Evolutionary conservation across 2,113 vertebrate genomes (phyloP), one percentile per base, ranked within the genome.

Genomic region (Menura novaehollandiae): DNA sequence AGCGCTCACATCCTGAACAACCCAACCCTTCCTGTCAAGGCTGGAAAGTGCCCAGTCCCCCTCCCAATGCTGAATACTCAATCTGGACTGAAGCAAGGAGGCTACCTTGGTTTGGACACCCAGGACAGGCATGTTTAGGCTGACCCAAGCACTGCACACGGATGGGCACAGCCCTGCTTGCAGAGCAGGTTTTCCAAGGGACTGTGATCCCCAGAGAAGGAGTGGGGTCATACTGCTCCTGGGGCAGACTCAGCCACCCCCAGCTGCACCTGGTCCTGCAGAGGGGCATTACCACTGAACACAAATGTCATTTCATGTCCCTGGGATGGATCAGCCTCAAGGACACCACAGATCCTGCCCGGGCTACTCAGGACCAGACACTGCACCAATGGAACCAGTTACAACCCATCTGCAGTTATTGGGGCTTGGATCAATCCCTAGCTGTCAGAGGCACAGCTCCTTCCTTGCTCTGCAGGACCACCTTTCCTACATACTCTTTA

Each of bases 101-200:
- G 56, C 27, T 43, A 4, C 30, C 17, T 67, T 1, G 3, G 15
- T 44, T 72, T 44, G 51, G 58, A 66, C 27, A 53, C 27, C 19
- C 9, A 30, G 49, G 35, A 59, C 26, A 63, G 53, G 62, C 55
- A 69, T 0, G 2, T 47, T 21, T 49, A 32, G 11, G 55, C 37
- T 10, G 39, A 35, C 47, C 9, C 76, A 51, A 68, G 22, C 8
- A 16, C 59, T 39, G 37, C 5, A 3, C 0, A 0, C 37, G 27
- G 30, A 49, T 0, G 1, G 55, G 43, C 11, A 79, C 1, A 4
- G 56, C 35, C 15, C 28, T 1, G 7, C 28, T 51, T n/a, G 30
- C 30, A 52, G 1, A 80, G 58, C 2, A 11, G 10, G 15, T 20
- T 71, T 90, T 49, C 32, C 24, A 33, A 77, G 35, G 41, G 18